Evolutionary conservation across 1,140 invertebrate species (phyloP), one percentile per base, ranked within the genome.

Genomic region (Drosophila quadrilineata): DNA sequence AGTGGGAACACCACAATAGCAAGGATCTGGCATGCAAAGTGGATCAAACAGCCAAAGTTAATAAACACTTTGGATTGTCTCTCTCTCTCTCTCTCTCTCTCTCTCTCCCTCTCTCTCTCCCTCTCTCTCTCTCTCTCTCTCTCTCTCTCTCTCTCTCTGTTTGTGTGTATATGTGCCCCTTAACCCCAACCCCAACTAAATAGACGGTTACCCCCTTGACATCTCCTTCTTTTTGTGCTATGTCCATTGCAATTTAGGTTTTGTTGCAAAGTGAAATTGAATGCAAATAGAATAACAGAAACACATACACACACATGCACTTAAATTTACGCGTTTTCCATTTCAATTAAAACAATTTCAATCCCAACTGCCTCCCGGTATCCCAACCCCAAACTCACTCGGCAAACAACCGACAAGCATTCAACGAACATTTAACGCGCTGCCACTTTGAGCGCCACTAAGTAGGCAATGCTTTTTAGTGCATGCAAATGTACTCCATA

Each of bases 41-140:
- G 77, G 77, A 82, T 82, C 77, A 82, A 82, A 82, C 79, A 85
- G 77, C 79, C 77, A 82, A 84, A 82, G 77, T 84, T 82, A 84
- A 85, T 85, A 82, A 82, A 84, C 73, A 85, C 79, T 82, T 77
- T 74, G 70, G 52, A 52, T 49, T 41, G 63, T 59, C 48, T 41
- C n/a, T 6, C 22, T 14, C 10, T n/a, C n/a, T n/a, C 16, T 1
- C 35, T 24, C 31, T 22, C 17, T n/a, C 57, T 56, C 54, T 41
- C 64, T 59, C 48, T 41, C n/a, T 6, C 22, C 19, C 10, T n/a
- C n/a, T n/a, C 16, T 1, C 35, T 24, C 31, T 22, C 17, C 6
- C 19, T 12, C 10, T 19, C 12, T 3, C 9, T 8, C 8, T 33
- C 10, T 24, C 36, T 2, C 9, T 6, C 5, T 1, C 40, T 24